A percentile compares a stretch with the other conserved stretches of the same genome.
Conservation (phyloP, 2,888 invertebrate species). For the Oligia fasciuncula region DNA sequence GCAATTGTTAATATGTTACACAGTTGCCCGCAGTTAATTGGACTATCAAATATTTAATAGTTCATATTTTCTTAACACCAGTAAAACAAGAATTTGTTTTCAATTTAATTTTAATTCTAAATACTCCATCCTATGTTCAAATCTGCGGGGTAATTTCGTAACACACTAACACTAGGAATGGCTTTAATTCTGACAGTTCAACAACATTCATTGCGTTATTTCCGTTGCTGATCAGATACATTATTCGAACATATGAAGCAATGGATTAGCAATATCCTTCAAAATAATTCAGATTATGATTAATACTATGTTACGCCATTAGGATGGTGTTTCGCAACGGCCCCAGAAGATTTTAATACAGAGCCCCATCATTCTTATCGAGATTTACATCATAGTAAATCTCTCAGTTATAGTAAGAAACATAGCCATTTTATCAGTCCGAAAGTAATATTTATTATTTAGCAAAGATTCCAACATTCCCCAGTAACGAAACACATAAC, state of each 20-base stretch:
- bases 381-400: background rate
- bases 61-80: no score
- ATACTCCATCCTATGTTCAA: background rate
- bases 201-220: no score
- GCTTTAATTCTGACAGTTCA: no score
- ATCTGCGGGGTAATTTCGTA: background rate
- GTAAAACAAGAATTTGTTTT: background rate
- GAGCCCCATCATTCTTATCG: background rate
- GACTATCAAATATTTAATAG: background rate
- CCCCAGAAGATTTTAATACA: background rate
- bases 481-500: conserved; percentile 24
- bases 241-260: no score
- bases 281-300: no score
- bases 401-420: background rate
- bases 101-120: background rate
- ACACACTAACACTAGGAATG: no score
- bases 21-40: background rate
- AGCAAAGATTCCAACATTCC: conserved; percentile 6
- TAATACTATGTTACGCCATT: no score
- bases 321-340: background rate
- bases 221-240: no score
- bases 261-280: no score
- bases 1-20: background rate
- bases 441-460: conserved; percentile 12
- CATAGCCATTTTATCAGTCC: background rate